Percentiles rank a stretch among this genome's conserved stretches.
Evolutionary conservation across 1,140 invertebrate species (phyloP).

Genomic region (Phocides pigmalion): DNA sequence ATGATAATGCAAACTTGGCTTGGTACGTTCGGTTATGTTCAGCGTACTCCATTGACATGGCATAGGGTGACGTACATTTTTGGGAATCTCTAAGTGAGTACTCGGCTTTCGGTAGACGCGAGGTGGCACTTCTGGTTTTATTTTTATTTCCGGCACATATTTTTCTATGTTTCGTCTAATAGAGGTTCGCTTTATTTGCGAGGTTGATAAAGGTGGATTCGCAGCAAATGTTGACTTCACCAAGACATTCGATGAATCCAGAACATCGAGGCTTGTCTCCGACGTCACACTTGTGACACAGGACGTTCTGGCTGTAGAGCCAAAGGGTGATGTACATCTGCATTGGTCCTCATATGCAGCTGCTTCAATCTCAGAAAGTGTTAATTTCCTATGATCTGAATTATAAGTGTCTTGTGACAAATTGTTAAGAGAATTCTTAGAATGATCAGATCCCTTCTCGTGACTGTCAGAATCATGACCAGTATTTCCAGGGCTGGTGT

Average conservation of each 20-base stretch:
- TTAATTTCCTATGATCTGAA: constrained; percentile 64
- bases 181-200: constrained; percentile 75
- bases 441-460: constrained; percentile 54
- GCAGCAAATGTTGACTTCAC: constrained; percentile 74
- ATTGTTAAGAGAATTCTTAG: constrained; percentile 53
- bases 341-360: constrained; percentile 88
- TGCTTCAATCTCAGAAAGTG: constrained; percentile 86
- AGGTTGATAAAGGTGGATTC: constrained; percentile 62
- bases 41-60: constrained; percentile 79
- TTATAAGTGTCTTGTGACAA: constrained; percentile 53
- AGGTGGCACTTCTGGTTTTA: constrained; percentile 71
- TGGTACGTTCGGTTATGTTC: constrained; percentile 78
- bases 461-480: constrained; percentile 67
- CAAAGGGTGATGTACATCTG: constrained; percentile 89
- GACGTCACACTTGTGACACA: constrained; percentile 83
- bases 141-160: constrained; percentile 69
- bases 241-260: constrained; percentile 78
- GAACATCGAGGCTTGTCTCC: constrained; percentile 80
- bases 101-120: constrained; percentile 77
- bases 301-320: constrained; percentile 87
- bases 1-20: constrained; percentile 80
- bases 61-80: constrained; percentile 73
- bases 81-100: constrained; percentile 73
- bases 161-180: constrained; percentile 73
- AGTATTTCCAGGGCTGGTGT: constrained; percentile 44